A percentile compares a stretch with the other conserved stretches of the same genome.
phyloP scores from a whole-genome alignment of 2,888 invertebrate species.

The Aspidiotus destructor region DNA sequence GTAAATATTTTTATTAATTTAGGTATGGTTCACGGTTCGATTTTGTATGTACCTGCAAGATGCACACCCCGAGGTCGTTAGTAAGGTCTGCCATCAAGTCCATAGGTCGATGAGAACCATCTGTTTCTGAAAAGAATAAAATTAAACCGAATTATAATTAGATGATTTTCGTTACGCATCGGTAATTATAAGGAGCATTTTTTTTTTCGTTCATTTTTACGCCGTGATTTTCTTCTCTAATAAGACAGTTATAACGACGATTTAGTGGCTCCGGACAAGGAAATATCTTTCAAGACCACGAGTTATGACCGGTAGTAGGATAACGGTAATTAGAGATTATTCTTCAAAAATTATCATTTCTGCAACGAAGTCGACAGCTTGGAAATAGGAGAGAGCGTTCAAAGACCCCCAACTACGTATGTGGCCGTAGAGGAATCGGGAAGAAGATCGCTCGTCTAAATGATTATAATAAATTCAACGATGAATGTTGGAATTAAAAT shows the following conservation, averaged over 20 bases:
- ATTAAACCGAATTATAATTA: background rate
- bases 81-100: conserved; percentile 71
- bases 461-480: no score
- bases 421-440: no score
- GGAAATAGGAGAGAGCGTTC: no score
- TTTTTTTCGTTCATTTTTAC: background rate
- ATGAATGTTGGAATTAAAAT: no score
- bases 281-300: background rate
- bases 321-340: no score
- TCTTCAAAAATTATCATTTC: no score
- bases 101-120: conserved; percentile 46
- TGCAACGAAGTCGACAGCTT: no score
- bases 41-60: conserved; percentile 48
- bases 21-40: conserved; percentile 49
- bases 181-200: background rate
- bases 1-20: conserved; percentile 54
- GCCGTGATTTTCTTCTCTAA: background rate
- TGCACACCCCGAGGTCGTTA: conserved; percentile 60
- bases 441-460: no score
- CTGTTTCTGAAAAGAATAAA: conserved; percentile 12
- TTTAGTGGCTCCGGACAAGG: background rate
- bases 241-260: background rate
- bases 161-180: background rate
- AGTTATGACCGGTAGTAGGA: no score
- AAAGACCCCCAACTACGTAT: no score